Base-by-base conservation (phyloP, 2,113 vertebrate species). In the Sander vitreus region DNA sequence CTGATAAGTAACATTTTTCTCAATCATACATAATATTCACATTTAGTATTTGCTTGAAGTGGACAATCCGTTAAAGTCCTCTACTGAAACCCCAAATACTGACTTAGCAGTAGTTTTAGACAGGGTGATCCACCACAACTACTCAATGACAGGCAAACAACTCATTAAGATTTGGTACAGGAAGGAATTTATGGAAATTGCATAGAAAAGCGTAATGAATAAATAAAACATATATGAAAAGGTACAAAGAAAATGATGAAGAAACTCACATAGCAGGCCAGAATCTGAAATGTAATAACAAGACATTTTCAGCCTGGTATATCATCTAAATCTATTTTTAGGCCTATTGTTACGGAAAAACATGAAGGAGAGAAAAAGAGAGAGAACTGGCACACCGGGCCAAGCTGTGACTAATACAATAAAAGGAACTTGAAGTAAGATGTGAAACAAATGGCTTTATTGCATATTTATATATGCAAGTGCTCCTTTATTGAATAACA, bases 391-490 rank as follows among this genome's bases (percentile, higher is more conserved):
- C 23, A 48, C 45, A 15, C 18, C 0, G 6, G 33, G 23, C 21
- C 18, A 50, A 54, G 67, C 48, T 81, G 3, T 25, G 25, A 54
- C 68, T 12, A 71, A 59, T 21, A 23, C 39, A 65, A 77, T 69
- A 64, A 85, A 71, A 65, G 12, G 2, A 13, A 62, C 33, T 39
- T 69, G 11, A 77, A 72, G 60, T 76, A 16, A 64, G 50, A 72
- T 54, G 36, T 73, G 48, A 55, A 65, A 78, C 70, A 45, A 64
- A 74, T 76, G 15, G 50, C n/a, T 76, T 78, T 76, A 53, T 57
- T 62, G 18, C 45, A 63, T 9, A 18, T 33, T 47, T 13, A 19
- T 51, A n/a, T 16, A 60, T 50, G 30, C 21, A 76, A 30, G n/a
- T 43, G 53, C 21, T 12, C n/a, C 13, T 73, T 16, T 76, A 57